phyloP scores from a whole-genome alignment of 2,113 vertebrate genomes.

The Lipophrys pholis region DNA sequence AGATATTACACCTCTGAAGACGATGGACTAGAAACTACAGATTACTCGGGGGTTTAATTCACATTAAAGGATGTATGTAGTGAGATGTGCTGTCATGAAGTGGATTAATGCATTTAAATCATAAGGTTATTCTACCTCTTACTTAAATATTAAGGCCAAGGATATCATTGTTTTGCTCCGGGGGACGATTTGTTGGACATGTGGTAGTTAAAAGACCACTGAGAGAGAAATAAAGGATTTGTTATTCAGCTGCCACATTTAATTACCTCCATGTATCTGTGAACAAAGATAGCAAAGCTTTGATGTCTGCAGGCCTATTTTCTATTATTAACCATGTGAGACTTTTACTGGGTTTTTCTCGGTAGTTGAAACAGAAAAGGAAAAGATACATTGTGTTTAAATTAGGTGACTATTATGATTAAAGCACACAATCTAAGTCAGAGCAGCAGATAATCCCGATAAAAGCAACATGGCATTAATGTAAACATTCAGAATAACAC shows the following conservation, averaged over 20 bases:
- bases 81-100: too few species aligned
- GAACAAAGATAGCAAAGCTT: constrained; percentile 21
- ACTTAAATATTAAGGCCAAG: too few species aligned
- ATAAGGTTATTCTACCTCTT: too few species aligned
- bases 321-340: background rate
- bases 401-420: constrained; percentile 3
- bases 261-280: constrained; percentile 19
- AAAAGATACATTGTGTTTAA: constrained; percentile 4
- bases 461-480: background rate
- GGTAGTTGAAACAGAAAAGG: background rate
- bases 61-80: too few species aligned
- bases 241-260: constrained; percentile 14
- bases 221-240: constrained; percentile 21
- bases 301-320: constrained; percentile 20
- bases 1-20: background rate
- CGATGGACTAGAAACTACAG: too few species aligned
- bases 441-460: background rate
- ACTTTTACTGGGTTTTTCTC: background rate
- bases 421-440: background rate
- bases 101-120: too few species aligned
- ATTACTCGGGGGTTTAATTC: too few species aligned
- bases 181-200: background rate
- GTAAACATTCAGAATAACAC: background rate
- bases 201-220: constrained; percentile 1
- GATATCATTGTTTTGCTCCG: too few species aligned